A percentile compares a stretch with the other conserved stretches of the same genome.
phyloP scores from a whole-genome alignment of 2,113 vertebrate genomes.

The Ceuthmochares aereus region DNA sequence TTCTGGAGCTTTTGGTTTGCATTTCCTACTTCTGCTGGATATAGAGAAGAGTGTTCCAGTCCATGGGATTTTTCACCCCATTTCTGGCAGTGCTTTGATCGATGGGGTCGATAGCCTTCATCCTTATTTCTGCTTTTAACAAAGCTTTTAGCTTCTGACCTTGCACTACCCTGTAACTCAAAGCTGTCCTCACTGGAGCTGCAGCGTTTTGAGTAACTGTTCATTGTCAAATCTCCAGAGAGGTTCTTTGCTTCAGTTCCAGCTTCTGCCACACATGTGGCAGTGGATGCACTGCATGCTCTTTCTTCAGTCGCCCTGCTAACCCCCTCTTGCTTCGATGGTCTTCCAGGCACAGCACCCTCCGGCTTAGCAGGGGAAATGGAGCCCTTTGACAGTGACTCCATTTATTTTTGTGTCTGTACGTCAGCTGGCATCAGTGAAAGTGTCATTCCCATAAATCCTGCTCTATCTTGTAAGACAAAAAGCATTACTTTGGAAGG shows the following conservation, averaged over 20 bases:
- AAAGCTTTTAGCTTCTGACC: constrained; percentile 73
- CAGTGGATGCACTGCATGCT: not conserved
- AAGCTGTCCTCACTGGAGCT: constrained; percentile 80
- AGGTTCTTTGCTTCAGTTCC: not conserved
- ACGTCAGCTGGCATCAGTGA: not conserved
- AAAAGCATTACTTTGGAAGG: not conserved
- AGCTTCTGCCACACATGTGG: not conserved
- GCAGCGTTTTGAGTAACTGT: constrained; percentile 50
- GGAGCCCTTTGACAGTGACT: constrained; percentile 2
- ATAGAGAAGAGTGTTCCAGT: not conserved
- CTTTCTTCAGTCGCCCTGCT: constrained; percentile 3
- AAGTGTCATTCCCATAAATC: not conserved
- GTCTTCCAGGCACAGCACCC: constrained; percentile 22
- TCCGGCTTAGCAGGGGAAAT: constrained; percentile 19
- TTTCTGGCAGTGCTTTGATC: constrained; percentile 57
- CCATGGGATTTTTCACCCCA: constrained; percentile 19
- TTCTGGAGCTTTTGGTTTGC: constrained; percentile 11
- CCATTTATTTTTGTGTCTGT: constrained; percentile 8
- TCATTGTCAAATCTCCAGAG: constrained; percentile 13
- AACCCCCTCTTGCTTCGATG: not conserved
- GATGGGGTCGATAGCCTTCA: constrained; percentile 49
- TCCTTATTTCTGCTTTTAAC: constrained; percentile 61
- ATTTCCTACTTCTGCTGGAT: constrained; percentile 16
- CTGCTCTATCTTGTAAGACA: not conserved
- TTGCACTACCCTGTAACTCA: constrained; percentile 78